Base-by-base conservation (phyloP, 2,113 vertebrate species). In the Polyodon spathula region DNA sequence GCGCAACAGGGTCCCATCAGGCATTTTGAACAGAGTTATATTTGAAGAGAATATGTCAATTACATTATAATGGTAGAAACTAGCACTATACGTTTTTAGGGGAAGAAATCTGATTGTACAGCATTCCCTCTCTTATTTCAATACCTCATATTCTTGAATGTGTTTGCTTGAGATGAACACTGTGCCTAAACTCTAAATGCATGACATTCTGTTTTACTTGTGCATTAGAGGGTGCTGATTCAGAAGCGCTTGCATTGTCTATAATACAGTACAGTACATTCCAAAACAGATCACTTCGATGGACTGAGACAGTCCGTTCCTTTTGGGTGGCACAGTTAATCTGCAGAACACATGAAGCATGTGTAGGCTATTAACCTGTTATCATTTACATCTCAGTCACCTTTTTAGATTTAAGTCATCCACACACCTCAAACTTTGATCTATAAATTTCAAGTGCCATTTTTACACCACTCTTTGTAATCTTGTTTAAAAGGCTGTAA, bases 171-270 rank as follows among this genome's bases (percentile, higher is more conserved):
- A 44, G 43, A 44, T 44, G 12, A 44, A 44, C 12, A 44, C 43
- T 44, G 12, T 44, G 12, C 7, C 43, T 44, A 44, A 44, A 44
- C 43, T 8, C 7, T 12, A 44, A 44, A 44, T n/a, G n/a, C n/a
- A n/a, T n/a, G n/a, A n/a, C n/a, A n/a, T n/a, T n/a, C n/a, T n/a
- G n/a, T 67, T 72, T 78, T 71, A 66, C 71, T 68, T 65, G 63
- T 63, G 64, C 60, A 40, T 62, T 63, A 71, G 68, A 73, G 71
- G 62, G 63, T 50, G 8, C 55, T 60, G 68, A 66, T 72, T 75
- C 68, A 76, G 65, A 57, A 59, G 38, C 48, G 51, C 60, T 40
- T 46, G 54, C 67, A 66, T 67, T 66, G 65, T 54, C 59, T 54
- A 64, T 38, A 61, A 50, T 67, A 70, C 54, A 39, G 60, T 39